Evolutionary conservation across 2,113 vertebrate species (phyloP), one percentile per base, ranked within the genome.

Genomic region (Paratilapia polleni): DNA sequence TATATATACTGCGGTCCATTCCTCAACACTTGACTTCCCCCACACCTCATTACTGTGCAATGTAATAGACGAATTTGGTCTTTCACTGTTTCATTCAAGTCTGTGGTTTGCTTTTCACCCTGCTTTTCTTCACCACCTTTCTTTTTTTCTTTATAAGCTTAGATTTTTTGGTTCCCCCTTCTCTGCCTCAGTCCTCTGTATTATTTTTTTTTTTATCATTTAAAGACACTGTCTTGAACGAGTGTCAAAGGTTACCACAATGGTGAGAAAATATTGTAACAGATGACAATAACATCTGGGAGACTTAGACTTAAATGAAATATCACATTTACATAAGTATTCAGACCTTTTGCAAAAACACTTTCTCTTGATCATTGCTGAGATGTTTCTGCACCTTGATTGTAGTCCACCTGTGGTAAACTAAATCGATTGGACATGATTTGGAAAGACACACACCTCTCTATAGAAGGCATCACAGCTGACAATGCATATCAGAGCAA

Each of bases 31-130:
- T 87, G 80, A 85, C 76, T 84, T 88, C 68, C 28, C 74, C 74
- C 9, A 8, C 57, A 81, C 89, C 81, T 92, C 85, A 90, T 92
- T 88, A 91, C 82, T 70, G 82, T 79, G 52, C 78, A 85, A 87
- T 88, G 81, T 87, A 86, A 90, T 62, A 20, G 76, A 34, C 2
- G 4, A 47, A 80, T 81, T 83, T 64, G 59, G 76, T 83, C 26
- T 83, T 80, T 59, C 17, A 22, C 26, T 57, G 57, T 84, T 86
- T 88, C 41, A 87, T 85, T 54, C 58, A 49, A 24, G 36, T 74
- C 26, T 78, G 56, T 3, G 8, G 19, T 78, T 81, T 1, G 2
- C 80, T 82, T 88, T 78, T 22, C 24, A 70, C 47, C 22, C 4
- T 28, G 52, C 17, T 22, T 43, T 36, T 38, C 62, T 31, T 78